Percentiles rank a stretch among this genome's conserved stretches.
These are phyloP conservation scores for Troilus luridus DNA, from an alignment of 2,888 invertebrate genomes.

Conservation along the genomic window DNA sequence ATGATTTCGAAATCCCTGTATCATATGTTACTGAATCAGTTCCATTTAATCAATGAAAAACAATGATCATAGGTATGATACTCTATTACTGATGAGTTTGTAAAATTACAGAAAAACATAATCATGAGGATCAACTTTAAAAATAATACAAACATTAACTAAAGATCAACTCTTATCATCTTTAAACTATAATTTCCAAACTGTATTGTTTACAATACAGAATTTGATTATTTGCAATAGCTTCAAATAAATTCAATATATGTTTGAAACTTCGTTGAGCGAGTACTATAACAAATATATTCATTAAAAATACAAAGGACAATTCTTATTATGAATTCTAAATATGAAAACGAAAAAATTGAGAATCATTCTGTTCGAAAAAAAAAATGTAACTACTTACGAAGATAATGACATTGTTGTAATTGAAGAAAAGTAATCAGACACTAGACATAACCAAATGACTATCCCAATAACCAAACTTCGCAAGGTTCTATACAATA, in stretches of 20 bases:
- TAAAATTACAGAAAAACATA: neutral
- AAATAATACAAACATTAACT: neutral
- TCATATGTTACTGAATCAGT: neutral
- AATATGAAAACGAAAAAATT: neutral
- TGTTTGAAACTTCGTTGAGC: neutral
- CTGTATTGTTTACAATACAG: neutral
- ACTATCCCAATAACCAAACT: neutral
- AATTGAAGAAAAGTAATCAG: neutral
- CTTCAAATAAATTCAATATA: neutral
- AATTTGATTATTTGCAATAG: neutral
- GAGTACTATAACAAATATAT: neutral
- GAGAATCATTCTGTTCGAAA: neutral
- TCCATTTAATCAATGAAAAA: neutral
- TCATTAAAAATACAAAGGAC: neutral
- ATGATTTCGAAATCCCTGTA: neutral
- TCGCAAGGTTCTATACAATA: neutral
- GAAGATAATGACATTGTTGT: constrained; percentile 2
- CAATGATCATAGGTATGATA: neutral
- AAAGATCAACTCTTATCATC: neutral
- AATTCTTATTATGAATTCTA: neutral
- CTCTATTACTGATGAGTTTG: neutral
- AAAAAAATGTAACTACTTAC: neutral
- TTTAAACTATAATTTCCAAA: neutral
- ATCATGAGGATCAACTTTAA: neutral
- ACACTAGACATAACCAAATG: neutral